Base-by-base conservation (phyloP, 2,888 invertebrate genomes). In the Epinotia ramella region DNA sequence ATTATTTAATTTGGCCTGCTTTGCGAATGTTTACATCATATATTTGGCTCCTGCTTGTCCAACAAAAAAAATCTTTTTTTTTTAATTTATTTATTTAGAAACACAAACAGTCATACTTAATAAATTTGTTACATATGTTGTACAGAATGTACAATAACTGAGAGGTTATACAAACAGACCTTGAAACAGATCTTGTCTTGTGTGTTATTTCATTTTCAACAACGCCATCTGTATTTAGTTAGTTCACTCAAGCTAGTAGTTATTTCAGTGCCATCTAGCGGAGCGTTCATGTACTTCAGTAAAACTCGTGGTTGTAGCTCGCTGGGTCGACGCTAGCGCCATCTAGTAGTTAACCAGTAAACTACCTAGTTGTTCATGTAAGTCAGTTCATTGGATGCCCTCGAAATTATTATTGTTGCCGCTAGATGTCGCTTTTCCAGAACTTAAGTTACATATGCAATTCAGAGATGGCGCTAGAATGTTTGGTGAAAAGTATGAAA, bases 241-340 rank as follows among this genome's bases (percentile, higher is more conserved):
- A 16, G 18, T 3, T 16, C 12, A 24, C n/a, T 33, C 68, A 9
- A 18, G 18, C n/a, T 20, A 62, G 5, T 5, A 13, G 16, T 18
- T 9, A 57, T 6, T 20, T 64, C 78, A 85, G 80, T 84, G 85
- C 84, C 84, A 85, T 81, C 86, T 86, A 81, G 56, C 56, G 49
- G n/a, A 74, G 12, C 0, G n/a, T n/a, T 13, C 6, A 13, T 4
- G n/a, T 73, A 76, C 73, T 66, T 24, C 49, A 13, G 64, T 18
- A 49, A 24, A 11, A 5, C 44, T 18, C 67, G 66, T 16, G 5
- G 24, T 0, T 33, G 11, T 7, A 59, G 59, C n/a, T 18, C 62
- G 56, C 7, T 9, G n/a, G 13, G 44, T 13, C 11, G 12, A 12
- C 12, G 7, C 2, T 4, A 64, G 60, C 77, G 69, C 71, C 76